Percentiles rank a stretch among this genome's conserved stretches.
These are phyloP conservation scores for Acrocera orbiculus DNA, from an alignment of 2,888 invertebrate genomes.

Conservation along the genomic window DNA sequence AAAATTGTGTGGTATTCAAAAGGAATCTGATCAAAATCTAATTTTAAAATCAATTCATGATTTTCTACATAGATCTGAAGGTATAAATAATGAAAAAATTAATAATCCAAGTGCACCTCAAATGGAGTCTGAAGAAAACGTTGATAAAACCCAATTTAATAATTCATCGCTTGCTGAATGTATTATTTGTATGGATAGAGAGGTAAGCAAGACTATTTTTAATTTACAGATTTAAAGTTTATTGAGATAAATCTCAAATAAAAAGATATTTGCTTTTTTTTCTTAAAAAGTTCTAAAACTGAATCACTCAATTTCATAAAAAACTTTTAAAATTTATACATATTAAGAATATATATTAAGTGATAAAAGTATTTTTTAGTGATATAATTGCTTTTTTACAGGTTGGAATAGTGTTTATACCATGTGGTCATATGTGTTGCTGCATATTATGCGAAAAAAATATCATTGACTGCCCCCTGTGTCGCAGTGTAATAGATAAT, in stretches of 20 bases:
- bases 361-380: no score
- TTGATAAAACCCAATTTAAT: background rate
- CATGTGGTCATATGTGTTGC: constrained; percentile 76
- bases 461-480: no score
- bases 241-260: constrained; percentile 3
- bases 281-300: no score
- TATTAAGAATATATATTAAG: no score
- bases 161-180: constrained; percentile 39
- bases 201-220: constrained; percentile 33
- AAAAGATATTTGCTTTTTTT: no score
- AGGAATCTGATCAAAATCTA: constrained; percentile 38
- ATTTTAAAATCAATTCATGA: constrained; percentile 44
- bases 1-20: constrained; percentile 38
- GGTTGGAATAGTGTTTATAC: constrained; percentile 65
- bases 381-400: constrained; percentile 27
- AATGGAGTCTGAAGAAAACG: constrained; percentile 9
- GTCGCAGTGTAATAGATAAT: no score
- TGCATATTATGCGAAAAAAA: no score
- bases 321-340: no score
- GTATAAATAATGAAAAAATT: background rate
- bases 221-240: no score
- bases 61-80: constrained; percentile 30
- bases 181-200: constrained; percentile 63
- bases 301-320: no score
- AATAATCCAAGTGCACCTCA: constrained; percentile 19